These are phyloP conservation scores for Oopsacas minuta DNA, from an alignment of 37 sponge, comb jelly and placozoan species.

Conservation along the genomic window DNA sequence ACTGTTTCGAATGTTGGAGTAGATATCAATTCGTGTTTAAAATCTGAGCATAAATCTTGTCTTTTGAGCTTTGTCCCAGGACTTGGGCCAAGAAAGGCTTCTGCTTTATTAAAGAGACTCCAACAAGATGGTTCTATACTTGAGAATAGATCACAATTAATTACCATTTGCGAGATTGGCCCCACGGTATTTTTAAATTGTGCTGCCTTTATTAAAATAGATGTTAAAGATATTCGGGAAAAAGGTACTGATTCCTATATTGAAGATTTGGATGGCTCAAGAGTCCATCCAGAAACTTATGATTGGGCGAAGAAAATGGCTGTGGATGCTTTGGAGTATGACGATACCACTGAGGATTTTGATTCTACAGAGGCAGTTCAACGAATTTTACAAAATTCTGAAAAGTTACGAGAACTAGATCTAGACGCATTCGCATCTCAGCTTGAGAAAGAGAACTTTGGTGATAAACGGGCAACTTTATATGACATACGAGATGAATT, in stretches of 20 bases:
- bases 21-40: constrained; percentile 65
- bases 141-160: constrained; percentile 78
- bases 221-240: constrained; percentile 39
- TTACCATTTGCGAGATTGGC: constrained; percentile 73
- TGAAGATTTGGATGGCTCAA: constrained; percentile 82
- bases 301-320: constrained; percentile 99
- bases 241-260: constrained; percentile 55
- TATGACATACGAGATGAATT: constrained; percentile 92
- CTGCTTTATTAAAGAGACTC: constrained; percentile 63
- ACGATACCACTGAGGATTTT: constrained; percentile 40
- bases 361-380: constrained; percentile 65
- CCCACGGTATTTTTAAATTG: constrained; percentile 87
- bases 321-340: constrained; percentile 79
- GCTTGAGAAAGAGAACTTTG: constrained; percentile 84
- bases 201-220: constrained; percentile 80
- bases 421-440: constrained; percentile 96
- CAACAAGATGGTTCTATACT: constrained; percentile 59
- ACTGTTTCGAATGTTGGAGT: constrained; percentile 78
- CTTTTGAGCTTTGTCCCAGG: constrained; percentile 75
- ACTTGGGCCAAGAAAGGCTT: constrained; percentile 86
- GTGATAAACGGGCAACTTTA: constrained; percentile 73
- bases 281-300: constrained; percentile 92
- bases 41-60: constrained; percentile 43
- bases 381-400: constrained; percentile 66
- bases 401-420: constrained; percentile 74